Base-by-base conservation (phyloP, 2,113 vertebrate genomes). In the Melospiza georgiana region DNA sequence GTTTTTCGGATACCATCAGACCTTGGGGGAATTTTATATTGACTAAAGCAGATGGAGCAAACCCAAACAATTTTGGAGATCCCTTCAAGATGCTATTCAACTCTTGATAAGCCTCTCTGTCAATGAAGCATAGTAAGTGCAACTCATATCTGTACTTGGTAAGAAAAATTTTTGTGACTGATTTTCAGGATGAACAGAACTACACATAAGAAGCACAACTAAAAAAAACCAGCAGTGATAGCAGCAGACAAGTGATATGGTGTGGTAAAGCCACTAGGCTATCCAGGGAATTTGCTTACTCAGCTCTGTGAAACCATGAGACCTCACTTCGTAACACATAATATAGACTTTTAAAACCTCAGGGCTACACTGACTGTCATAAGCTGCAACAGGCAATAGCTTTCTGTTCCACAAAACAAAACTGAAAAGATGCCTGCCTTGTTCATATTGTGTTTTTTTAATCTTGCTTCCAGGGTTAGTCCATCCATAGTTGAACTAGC, bases 271-370 rank as follows among this genome's bases (percentile, higher is more conserved):
- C 90, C 83, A 92, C 80, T 37, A 81, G 58, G 48, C 80, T 78
- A 85, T 80, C 51, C 79, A 93, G 75, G 74, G 89, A 94, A 97
- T 91, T 84, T 89, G 88, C 86, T 94, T 78, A 93, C 28, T 94
- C 91, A 92, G 80, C 90, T 94, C 79, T 93, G 58, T 73, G 66
- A 88, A 93, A 80, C 91, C 87, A 90, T 77, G 51, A 94, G 94
- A 62, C 89, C 94, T 81, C 55, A 83, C 71, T 91, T 95, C 0
- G 0, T 73, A 66, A 88, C 23, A 90, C 52, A 90, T 83, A 96
- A 93, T 89, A 85, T 16, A 94, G 85, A 72, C 80, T 89, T 97
- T 17, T 72, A 89, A 96, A 96, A 90, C 85, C 68, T 94, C 87
- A 97, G 57, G 39, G 79, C 41, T 95, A 71, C 52, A 86, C 68